These are phyloP conservation scores for Formica exsecta DNA, from an alignment of 1,140 invertebrate genomes.

Conservation along the genomic window DNA sequence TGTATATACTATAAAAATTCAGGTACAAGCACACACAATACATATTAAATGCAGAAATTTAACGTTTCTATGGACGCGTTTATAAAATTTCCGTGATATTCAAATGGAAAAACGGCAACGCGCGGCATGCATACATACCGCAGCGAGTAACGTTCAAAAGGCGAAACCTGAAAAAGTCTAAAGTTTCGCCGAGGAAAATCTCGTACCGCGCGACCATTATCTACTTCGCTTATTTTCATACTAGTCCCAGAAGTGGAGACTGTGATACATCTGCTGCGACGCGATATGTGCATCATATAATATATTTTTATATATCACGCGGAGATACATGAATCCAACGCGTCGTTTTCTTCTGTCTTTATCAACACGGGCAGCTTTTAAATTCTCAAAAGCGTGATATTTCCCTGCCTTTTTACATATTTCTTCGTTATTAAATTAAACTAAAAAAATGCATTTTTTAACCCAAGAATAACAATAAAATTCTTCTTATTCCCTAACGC, in stretches of 20 bases:
- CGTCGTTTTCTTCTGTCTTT: conserved; percentile 18
- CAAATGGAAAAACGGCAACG: conserved; percentile 34
- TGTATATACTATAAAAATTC: background rate
- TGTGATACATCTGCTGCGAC: conserved; percentile 4
- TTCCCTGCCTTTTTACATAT: background rate
- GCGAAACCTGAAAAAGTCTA: conserved; percentile 21
- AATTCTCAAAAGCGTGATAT: conserved; percentile 21
- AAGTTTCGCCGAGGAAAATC: conserved; percentile 53
- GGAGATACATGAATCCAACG: conserved; percentile 20
- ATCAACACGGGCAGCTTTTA: conserved; percentile 44
- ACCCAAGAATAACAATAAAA: conserved; percentile 28
- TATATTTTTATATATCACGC: conserved; percentile 35
- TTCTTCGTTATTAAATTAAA: conserved; percentile 17
- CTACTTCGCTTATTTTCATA: conserved; percentile 27
- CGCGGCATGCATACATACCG: background rate
- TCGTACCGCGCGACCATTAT: conserved; percentile 40
- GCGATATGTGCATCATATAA: conserved; percentile 21
- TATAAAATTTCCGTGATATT: conserved; percentile 26
- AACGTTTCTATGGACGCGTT: background rate
- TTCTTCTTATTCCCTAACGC: background rate
- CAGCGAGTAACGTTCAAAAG: conserved; percentile 44
- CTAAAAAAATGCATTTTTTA: background rate
- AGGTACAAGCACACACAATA: too few relatives aligned
- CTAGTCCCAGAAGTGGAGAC: conserved; percentile 26
- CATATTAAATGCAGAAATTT: conserved; percentile 10